Evolutionary conservation across 1,140 invertebrate species (phyloP).

Genomic region (Elysia chlorotica): DNA sequence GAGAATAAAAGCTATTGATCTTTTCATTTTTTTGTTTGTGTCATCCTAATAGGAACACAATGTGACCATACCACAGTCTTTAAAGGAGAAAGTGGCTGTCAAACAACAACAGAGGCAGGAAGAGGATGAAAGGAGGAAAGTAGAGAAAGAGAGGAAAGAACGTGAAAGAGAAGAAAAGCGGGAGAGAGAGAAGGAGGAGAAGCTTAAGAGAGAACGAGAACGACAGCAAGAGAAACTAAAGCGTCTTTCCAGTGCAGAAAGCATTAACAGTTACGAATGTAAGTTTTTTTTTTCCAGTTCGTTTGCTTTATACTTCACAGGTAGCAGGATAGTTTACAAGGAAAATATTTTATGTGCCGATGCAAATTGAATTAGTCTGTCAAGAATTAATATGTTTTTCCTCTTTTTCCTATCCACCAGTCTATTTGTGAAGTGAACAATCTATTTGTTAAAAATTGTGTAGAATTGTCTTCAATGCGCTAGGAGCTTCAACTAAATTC

Average conservation of each 20-base stretch:
- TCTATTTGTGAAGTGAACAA: no score
- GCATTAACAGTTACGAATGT: slow-evolving; percentile 42
- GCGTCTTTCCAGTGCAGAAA: slow-evolving; percentile 47
- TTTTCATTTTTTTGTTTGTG: no score
- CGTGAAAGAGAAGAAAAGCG: slow-evolving; percentile 50
- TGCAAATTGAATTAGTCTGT: no score
- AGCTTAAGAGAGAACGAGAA: slow-evolving; percentile 52
- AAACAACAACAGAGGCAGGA: slow-evolving; percentile 42
- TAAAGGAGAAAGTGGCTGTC: slow-evolving; percentile 29
- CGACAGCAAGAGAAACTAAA: slow-evolving; percentile 51
- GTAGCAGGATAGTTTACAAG: no score
- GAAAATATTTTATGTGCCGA: no score
- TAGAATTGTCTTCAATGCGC: no score
- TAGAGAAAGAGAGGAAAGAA: slow-evolving; percentile 38
- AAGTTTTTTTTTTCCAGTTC: no score
- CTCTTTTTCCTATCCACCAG: neutral
- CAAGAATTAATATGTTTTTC: neutral
- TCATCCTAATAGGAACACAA: slow-evolving; percentile 16
- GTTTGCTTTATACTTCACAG: no score
- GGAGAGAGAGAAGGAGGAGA: slow-evolving; percentile 52
- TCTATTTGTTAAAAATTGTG: no score
- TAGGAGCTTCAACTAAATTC: no score
- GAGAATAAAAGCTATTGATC: no score
- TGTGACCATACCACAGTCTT: slow-evolving; percentile 14
- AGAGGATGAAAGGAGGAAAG: slow-evolving; percentile 39